Conservation (phyloP, 2,113 vertebrate species). For the Gambusia affinis region DNA sequence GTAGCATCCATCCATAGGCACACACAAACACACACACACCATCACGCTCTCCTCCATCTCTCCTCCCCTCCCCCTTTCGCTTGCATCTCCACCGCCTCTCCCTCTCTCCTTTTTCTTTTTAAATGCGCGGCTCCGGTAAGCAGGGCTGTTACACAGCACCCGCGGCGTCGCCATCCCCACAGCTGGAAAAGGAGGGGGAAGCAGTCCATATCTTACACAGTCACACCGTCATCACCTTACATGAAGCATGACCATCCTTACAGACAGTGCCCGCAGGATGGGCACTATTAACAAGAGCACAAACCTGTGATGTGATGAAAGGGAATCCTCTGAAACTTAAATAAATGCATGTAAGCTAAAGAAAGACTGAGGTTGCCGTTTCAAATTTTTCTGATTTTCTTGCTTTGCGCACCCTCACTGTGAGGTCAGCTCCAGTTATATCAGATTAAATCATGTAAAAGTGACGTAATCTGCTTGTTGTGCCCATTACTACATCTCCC, state of each 20-base stretch:
- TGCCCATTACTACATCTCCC: slow-evolving; percentile 40
- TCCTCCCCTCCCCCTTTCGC: slow-evolving; percentile 72
- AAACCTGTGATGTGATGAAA: not conserved
- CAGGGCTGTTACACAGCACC: slow-evolving; percentile 68
- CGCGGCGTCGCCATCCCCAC: slow-evolving; percentile 68
- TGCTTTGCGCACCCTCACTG: not conserved
- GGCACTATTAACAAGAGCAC: not conserved
- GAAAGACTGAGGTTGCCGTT: not conserved
- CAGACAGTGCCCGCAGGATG: not conserved
- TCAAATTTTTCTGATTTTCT: not conserved
- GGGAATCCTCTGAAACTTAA: not conserved
- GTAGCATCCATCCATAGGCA: slow-evolving; percentile 69
- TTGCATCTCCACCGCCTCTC: slow-evolving; percentile 34
- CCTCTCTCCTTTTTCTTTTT: slow-evolving; percentile 32
- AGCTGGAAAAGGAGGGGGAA: slow-evolving; percentile 51
- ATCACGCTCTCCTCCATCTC: slow-evolving; percentile 69
- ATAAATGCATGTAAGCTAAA: not conserved
- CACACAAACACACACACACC: slow-evolving; percentile 10
- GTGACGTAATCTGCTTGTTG: slow-evolving; percentile 60
- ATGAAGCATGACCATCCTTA: slow-evolving; percentile 10
- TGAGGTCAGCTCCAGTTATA: slow-evolving; percentile 19
- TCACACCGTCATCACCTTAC: slow-evolving; percentile 38
- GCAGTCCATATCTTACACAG: not conserved
- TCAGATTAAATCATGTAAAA: slow-evolving; percentile 20
- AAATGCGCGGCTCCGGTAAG: slow-evolving; percentile 74